phyloP scores from a whole-genome alignment of 2,797 vertebrate species.

The Cryptoprocta ferox region DNA sequence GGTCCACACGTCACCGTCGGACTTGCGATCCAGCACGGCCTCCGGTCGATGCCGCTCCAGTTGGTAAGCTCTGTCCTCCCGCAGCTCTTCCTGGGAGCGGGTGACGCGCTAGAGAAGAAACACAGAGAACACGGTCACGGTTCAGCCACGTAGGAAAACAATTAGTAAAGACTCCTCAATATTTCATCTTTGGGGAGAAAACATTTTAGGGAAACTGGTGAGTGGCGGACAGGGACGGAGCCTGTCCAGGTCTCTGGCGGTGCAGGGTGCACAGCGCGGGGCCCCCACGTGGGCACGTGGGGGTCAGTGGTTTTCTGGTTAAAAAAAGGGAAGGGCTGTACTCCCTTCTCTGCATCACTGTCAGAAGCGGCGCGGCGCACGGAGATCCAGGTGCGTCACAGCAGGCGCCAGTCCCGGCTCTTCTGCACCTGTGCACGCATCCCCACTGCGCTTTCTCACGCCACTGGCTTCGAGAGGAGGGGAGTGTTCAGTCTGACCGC shows the following conservation, averaged over 20 bases:
- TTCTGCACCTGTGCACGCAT: too few relatives aligned
- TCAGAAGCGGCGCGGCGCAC: background rate
- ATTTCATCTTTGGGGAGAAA: background rate
- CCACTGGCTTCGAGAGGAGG: background rate
- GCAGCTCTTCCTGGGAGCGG: slow-evolving; percentile 95
- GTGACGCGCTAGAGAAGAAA: slow-evolving; percentile 88
- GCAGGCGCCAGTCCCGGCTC: too few relatives aligned
- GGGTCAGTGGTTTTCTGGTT: background rate
- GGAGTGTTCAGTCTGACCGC: background rate
- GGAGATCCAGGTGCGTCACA: accelerated
- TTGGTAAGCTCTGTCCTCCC: slow-evolving; percentile 87
- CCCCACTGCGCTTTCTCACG: accelerated
- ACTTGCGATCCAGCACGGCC: slow-evolving; percentile 86
- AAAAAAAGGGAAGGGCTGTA: background rate
- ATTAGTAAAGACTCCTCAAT: background rate
- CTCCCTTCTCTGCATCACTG: background rate
- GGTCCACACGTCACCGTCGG: slow-evolving; percentile 87
- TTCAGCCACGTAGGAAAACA: background rate
- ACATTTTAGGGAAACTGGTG: background rate
- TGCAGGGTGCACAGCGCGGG: accelerated
- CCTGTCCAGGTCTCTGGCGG: background rate
- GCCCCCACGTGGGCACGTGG: background rate
- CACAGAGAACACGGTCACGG: background rate
- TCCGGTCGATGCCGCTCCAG: slow-evolving; percentile 86
- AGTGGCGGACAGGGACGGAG: background rate